Evolutionary conservation across 1,140 invertebrate species (phyloP).

Genomic region (Pachyrhynchus sulphureomaculatus): DNA sequence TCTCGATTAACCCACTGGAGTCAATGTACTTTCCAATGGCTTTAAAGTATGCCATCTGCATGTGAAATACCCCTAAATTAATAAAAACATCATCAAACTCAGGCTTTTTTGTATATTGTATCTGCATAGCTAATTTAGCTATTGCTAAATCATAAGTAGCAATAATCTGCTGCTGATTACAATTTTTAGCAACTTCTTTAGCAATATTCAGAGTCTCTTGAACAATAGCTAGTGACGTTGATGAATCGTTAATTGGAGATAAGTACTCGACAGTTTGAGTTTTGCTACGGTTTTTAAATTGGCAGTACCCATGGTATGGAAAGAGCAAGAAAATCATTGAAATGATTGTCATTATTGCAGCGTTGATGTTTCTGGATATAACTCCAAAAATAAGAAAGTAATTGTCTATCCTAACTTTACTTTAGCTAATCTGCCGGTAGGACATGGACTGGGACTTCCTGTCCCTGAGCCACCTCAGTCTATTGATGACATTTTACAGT

Average conservation of each 20-base stretch:
- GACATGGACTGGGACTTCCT: too few species aligned
- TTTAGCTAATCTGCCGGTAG: too few species aligned
- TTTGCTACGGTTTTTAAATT: conserved; percentile 13
- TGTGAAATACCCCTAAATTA: conserved; percentile 54
- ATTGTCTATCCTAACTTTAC: too few species aligned
- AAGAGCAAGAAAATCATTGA: too few species aligned
- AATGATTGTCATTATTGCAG: too few species aligned
- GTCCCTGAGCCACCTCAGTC: too few species aligned
- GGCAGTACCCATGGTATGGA: too few species aligned
- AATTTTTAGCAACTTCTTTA: conserved; percentile 32
- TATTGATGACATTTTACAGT: too few species aligned
- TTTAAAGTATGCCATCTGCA: conserved; percentile 56
- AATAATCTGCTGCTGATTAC: conserved; percentile 21
- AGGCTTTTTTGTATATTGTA: conserved; percentile 46
- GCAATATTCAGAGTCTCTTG: conserved; percentile 33
- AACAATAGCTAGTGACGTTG: conserved; percentile 26
- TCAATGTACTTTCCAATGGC: conserved; percentile 53
- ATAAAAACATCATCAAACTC: conserved; percentile 53
- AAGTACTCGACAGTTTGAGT: conserved; percentile 41
- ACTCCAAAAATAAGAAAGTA: too few species aligned
- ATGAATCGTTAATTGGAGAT: conserved; percentile 36
- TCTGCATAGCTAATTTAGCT: conserved; percentile 49
- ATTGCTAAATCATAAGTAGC: conserved; percentile 51
- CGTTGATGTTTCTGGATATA: too few species aligned
- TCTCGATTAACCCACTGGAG: conserved; percentile 50